phyloP scores from a whole-genome alignment of 2,888 invertebrate genomes.

The Amphipoea lucens region DNA sequence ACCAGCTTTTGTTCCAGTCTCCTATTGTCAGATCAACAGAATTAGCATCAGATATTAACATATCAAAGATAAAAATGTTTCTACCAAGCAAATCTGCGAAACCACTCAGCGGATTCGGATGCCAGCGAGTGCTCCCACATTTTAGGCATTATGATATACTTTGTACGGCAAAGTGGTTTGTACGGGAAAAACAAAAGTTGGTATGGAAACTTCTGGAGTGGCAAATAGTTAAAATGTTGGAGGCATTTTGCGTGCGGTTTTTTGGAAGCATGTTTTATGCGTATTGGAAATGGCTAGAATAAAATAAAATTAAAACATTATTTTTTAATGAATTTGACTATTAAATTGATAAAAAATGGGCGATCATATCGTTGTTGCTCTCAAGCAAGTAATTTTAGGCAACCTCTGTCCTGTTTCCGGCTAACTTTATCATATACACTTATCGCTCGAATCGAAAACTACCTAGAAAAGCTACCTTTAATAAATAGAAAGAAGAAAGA shows the following conservation, averaged over 20 bases:
- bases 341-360: not conserved
- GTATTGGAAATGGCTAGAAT: not conserved
- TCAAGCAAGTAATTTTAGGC: not conserved
- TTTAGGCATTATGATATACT: constrained; percentile 60
- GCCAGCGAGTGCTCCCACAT: constrained; percentile 45
- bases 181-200: constrained; percentile 59
- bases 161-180: constrained; percentile 53
- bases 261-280: not conserved
- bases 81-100: constrained; percentile 42
- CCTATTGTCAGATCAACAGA: constrained; percentile 10
- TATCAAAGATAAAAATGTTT: constrained; percentile 53
- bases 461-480: not conserved
- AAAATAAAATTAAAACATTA: not conserved
- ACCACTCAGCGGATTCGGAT: constrained; percentile 62
- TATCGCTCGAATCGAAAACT: not conserved
- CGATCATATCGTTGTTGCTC: not conserved
- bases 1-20: not conserved
- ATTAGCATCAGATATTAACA: constrained; percentile 51
- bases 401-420: not conserved
- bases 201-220: constrained; percentile 38
- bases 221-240: constrained; percentile 42
- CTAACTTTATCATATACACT: not conserved
- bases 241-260: constrained; percentile 10
- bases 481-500: too few species aligned
- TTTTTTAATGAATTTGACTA: not conserved